A percentile compares a stretch with the other conserved stretches of the same genome.
These are phyloP conservation scores for Neosilurus mollespiculum DNA, from an alignment of 2,797 vertebrate genomes.

Conservation along the genomic window DNA sequence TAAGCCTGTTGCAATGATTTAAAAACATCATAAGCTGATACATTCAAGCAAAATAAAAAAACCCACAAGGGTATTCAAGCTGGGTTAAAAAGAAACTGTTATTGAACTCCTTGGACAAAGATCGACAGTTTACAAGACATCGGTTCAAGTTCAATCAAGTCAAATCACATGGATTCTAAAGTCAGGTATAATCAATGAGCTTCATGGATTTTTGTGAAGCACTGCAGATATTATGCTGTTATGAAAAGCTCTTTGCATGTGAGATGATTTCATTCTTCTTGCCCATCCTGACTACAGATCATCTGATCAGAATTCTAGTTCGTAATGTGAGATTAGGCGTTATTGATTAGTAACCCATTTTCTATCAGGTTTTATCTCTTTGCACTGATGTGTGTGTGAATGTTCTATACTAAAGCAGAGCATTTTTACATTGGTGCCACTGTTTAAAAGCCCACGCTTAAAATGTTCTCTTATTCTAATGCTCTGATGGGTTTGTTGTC, in stretches of 20 bases:
- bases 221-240: not conserved
- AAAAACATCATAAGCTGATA: constrained; percentile 41
- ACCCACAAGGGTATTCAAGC: not conserved
- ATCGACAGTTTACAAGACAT: constrained; percentile 26
- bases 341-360: not conserved
- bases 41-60: not conserved
- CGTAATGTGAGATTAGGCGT: not conserved
- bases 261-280: not conserved
- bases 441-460: not conserved
- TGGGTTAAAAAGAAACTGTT: not conserved
- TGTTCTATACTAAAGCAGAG: not conserved
- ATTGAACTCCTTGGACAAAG: constrained; percentile 15
- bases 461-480: not conserved
- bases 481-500: not conserved
- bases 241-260: not conserved
- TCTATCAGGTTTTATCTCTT: not conserved
- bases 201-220: constrained; percentile 27
- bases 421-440: not conserved
- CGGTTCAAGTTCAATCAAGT: not conserved
- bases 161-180: not conserved
- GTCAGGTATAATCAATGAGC: constrained; percentile 7
- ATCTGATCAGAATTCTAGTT: not conserved
- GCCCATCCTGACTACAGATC: not conserved
- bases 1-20: constrained; percentile 79
- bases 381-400: not conserved